Evolutionary conservation across 2,113 vertebrate genomes (phyloP).

Genomic region (Psophia crepitans): DNA sequence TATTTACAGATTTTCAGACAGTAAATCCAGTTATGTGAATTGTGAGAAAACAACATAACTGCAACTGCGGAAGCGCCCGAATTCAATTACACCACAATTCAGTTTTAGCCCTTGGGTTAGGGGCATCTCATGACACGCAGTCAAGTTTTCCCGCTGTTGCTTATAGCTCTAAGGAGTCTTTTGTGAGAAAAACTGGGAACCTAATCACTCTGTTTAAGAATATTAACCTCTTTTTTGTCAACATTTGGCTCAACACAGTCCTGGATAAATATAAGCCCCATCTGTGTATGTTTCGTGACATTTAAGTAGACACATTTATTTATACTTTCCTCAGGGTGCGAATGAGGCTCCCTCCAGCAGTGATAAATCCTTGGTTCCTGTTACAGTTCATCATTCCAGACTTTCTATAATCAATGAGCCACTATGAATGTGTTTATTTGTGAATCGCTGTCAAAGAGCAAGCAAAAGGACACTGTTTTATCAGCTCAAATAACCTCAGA

Average conservation of each 20-base stretch:
- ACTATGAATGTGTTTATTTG: background rate
- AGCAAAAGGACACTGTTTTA: background rate
- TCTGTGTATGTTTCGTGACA: background rate
- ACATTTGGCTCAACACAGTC: background rate
- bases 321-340: background rate
- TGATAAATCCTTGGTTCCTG: background rate
- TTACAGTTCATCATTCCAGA: background rate
- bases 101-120: conserved; percentile 18
- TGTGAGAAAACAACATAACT: background rate
- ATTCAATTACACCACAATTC: conserved; percentile 12
- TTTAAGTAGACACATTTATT: background rate
- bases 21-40: background rate
- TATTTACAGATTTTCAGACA: background rate
- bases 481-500: background rate
- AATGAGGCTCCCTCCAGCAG: background rate
- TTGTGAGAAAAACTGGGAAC: background rate
- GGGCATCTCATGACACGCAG: background rate
- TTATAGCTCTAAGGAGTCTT: background rate
- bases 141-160: conserved; percentile 11
- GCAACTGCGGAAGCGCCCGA: background rate
- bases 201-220: conserved; percentile 2
- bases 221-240: background rate
- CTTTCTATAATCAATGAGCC: background rate
- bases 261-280: background rate
- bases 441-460: background rate